These are phyloP conservation scores for Pygmarrhopalites habei DNA, from an alignment of 1,140 invertebrate species.

Conservation along the genomic window DNA sequence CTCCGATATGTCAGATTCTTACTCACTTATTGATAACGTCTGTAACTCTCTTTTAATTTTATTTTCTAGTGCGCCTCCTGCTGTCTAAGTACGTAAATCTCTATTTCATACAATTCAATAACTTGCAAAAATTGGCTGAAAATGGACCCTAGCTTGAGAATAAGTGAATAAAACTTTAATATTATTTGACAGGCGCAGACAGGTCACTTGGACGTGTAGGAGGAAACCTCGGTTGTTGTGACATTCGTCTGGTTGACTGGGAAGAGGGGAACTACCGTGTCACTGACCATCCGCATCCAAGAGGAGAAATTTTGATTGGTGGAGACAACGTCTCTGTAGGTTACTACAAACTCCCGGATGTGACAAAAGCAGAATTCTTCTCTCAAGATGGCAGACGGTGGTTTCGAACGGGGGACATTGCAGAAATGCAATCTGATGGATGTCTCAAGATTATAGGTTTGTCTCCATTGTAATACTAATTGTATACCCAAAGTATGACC, in stretches of 20 bases:
- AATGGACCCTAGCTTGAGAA: no score
- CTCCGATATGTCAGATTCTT: slow-evolving; percentile 72
- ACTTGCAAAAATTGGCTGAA: no score
- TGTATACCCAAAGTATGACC: no score
- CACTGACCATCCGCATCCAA: slow-evolving; percentile 80
- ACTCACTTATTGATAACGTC: no score
- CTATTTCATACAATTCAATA: no score
- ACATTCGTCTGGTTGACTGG: slow-evolving; percentile 87
- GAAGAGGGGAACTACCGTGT: slow-evolving; percentile 87
- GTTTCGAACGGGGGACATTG: slow-evolving; percentile 96
- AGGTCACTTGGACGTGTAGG: slow-evolving; percentile 87
- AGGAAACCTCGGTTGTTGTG: slow-evolving; percentile 72
- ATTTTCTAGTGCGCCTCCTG: no score
- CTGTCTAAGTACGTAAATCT: no score
- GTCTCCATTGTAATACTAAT: no score
- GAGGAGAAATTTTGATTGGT: slow-evolving; percentile 53
- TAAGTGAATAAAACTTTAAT: slow-evolving; percentile 47
- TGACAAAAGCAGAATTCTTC: slow-evolving; percentile 90
- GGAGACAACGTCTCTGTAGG: slow-evolving; percentile 87
- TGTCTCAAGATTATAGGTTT: slow-evolving; percentile 92
- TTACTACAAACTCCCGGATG: slow-evolving; percentile 87
- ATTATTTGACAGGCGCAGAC: slow-evolving; percentile 63
- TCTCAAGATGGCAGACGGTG: slow-evolving; percentile 70
- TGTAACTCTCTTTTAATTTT: no score
- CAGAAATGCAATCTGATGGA: slow-evolving; percentile 84